A percentile compares a stretch with the other conserved stretches of the same genome.
Conservation (phyloP, 2,797 vertebrate genomes). For the Sciaenops ocellatus region DNA sequence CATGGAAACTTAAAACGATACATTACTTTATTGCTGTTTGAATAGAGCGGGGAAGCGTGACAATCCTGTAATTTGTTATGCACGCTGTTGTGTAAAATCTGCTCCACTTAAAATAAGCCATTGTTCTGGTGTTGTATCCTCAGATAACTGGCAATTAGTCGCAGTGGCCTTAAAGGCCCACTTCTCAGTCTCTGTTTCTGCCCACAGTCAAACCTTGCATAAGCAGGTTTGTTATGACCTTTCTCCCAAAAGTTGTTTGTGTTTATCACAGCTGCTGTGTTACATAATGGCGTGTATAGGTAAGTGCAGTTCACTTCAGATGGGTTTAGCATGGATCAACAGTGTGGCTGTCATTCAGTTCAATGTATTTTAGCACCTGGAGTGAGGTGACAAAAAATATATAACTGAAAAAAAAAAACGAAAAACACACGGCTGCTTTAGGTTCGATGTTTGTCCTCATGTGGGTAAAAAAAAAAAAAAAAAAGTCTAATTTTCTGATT, state of each 20-base stretch:
- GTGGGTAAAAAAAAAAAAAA: too few species aligned
- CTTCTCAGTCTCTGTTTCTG: conserved; percentile 11
- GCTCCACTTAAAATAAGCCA: conserved; percentile 23
- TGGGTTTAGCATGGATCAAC: conserved; percentile 27
- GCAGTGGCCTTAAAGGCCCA: conserved; percentile 17
- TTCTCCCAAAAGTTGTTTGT: conserved; percentile 32
- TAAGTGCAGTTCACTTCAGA: conserved; percentile 37
- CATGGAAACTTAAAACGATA: conserved; percentile 18
- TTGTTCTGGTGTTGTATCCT: conserved; percentile 28
- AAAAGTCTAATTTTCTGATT: not conserved
- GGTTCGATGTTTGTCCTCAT: not conserved
- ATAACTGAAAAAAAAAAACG: not conserved
- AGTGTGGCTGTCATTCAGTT: conserved; percentile 11
- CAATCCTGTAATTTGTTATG: not conserved
- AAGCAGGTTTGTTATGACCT: conserved; percentile 35
- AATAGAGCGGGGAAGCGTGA: conserved; percentile 22
- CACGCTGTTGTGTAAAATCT: conserved; percentile 20
- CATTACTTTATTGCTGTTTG: conserved; percentile 2
- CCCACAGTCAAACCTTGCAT: conserved; percentile 39
- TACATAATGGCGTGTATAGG: conserved; percentile 27
- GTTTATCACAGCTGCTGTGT: conserved; percentile 47
- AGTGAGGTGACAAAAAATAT: not conserved
- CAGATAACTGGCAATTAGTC: conserved; percentile 50
- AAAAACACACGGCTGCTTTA: not conserved
- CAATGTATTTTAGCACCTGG: conserved; percentile 22